Percentiles rank a stretch among this genome's conserved stretches.
phyloP scores from a whole-genome alignment of 2,888 invertebrate species.

The Acheta domesticus region DNA sequence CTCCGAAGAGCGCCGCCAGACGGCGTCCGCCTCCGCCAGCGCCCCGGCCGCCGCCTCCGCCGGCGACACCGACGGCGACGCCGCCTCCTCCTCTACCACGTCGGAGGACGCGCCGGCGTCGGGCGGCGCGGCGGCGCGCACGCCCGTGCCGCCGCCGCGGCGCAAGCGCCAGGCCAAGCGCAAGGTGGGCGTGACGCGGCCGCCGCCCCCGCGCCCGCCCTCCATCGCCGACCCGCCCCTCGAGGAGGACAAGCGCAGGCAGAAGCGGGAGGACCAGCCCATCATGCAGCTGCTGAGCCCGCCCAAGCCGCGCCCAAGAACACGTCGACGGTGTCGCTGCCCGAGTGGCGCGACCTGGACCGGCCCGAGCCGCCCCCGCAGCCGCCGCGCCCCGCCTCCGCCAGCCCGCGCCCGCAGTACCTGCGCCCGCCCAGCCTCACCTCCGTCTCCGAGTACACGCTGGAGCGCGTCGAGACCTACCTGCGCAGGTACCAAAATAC shows the following conservation, averaged over 20 bases:
- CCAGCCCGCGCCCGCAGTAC: not conserved
- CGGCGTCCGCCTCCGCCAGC: not conserved
- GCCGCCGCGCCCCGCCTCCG: not conserved
- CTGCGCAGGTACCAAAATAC: not conserved
- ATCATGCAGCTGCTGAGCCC: not conserved
- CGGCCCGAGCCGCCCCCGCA: not conserved
- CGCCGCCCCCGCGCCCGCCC: not conserved
- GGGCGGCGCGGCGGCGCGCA: not conserved
- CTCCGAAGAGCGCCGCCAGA: not conserved
- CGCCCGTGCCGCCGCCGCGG: not conserved
- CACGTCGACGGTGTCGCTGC: not conserved
- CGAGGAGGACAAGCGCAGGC: not conserved
- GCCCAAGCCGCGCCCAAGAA: not conserved
- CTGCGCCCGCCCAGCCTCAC: not conserved
- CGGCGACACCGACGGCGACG: not conserved
- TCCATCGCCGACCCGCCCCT: not conserved
- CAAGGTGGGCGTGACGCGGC: not conserved
- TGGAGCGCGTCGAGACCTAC: not conserved
- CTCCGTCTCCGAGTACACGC: not conserved
- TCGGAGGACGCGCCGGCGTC: not conserved
- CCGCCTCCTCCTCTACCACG: not conserved
- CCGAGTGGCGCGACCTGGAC: not conserved
- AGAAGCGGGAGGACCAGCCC: too few species aligned
- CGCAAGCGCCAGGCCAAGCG: not conserved
- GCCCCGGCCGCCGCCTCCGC: not conserved